A percentile compares a stretch with the other conserved stretches of the same genome.
phyloP scores from a whole-genome alignment of 2,113 vertebrate species.

The Vidua chalybeata region DNA sequence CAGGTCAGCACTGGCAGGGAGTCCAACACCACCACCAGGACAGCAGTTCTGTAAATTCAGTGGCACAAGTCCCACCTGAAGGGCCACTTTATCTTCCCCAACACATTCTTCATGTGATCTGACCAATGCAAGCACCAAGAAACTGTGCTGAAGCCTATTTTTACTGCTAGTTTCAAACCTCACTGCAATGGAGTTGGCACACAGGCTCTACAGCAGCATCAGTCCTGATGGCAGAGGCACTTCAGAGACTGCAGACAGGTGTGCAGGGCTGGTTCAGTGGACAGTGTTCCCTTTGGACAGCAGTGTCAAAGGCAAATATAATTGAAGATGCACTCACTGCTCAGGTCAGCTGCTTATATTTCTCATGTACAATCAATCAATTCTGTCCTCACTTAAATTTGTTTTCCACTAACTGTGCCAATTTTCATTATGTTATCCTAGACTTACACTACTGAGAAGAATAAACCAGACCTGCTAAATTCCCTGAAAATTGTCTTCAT shows the following conservation, averaged over 20 bases:
- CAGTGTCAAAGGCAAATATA: background rate
- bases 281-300: background rate
- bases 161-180: background rate
- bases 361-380: background rate
- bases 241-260: background rate
- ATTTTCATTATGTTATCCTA: background rate
- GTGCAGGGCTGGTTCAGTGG: background rate
- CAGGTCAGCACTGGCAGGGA: background rate
- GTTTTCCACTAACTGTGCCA: background rate
- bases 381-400: background rate
- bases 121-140: background rate
- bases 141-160: background rate
- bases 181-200: background rate
- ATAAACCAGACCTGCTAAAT: background rate
- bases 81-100: background rate
- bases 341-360: background rate
- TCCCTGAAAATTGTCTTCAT: background rate
- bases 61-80: background rate
- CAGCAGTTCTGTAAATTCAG: background rate
- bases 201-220: background rate
- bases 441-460: background rate
- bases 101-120: background rate
- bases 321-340: background rate
- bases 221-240: background rate
- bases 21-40: background rate